Conservation (phyloP, 2,113 vertebrate genomes). For the Tragelaphus strepsiceros region DNA sequence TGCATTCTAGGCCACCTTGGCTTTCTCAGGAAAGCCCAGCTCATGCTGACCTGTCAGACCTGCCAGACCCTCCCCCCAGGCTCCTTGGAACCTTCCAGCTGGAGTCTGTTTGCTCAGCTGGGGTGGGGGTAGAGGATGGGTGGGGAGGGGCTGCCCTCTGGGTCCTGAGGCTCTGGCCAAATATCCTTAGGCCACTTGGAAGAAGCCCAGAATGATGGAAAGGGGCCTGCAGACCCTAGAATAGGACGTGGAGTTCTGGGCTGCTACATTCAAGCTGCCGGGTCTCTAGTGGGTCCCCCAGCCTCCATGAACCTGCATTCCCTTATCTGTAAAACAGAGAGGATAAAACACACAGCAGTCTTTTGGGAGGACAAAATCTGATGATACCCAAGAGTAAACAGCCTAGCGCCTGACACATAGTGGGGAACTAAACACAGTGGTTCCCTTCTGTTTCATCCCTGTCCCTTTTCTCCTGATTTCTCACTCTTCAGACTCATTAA, state of each 20-base stretch:
- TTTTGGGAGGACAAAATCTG: neutral
- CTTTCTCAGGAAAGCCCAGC: slow-evolving; percentile 13
- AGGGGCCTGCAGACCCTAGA: neutral
- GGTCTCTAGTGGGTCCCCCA: neutral
- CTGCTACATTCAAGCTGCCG: neutral
- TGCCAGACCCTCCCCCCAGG: neutral
- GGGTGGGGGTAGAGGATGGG: neutral
- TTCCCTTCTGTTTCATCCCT: neutral
- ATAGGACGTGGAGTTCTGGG: neutral
- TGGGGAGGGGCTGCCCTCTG: slow-evolving; percentile 19
- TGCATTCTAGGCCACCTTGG: neutral
- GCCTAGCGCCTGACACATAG: neutral
- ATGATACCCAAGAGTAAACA: neutral
- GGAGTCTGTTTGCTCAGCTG: slow-evolving; percentile 68
- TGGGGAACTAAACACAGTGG: neutral
- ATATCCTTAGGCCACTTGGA: slow-evolving; percentile 8
- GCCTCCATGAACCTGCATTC: neutral
- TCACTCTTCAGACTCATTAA: neutral
- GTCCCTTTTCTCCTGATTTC: neutral
- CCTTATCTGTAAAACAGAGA: neutral
- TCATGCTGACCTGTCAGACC: slow-evolving; percentile 25
- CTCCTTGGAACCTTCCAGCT: neutral
- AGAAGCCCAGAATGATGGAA: slow-evolving; percentile 3
- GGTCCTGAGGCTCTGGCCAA: neutral
- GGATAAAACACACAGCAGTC: neutral